These are phyloP conservation scores for Hypselothyrea guttata DNA, from an alignment of 2,888 invertebrate species.

Conservation along the genomic window DNA sequence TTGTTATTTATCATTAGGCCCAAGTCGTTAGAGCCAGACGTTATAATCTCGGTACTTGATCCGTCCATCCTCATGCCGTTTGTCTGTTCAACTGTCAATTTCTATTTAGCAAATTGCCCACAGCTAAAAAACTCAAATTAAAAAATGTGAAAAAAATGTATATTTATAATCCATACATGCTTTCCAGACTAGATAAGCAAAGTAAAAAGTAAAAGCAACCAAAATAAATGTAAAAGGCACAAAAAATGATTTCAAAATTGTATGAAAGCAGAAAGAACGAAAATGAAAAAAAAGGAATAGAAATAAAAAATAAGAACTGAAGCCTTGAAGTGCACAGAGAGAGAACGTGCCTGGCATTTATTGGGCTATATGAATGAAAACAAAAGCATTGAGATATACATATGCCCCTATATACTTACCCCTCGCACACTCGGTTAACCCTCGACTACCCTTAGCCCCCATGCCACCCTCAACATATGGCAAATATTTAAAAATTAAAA, in stretches of 20 bases:
- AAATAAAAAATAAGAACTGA: slow-evolving; percentile 42
- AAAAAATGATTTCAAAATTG: neutral
- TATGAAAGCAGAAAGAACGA: neutral
- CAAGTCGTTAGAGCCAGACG: neutral
- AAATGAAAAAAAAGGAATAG: neutral
- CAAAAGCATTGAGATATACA: slow-evolving; percentile 48
- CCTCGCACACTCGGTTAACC: neutral
- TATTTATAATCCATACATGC: slow-evolving; percentile 3
- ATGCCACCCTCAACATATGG: slow-evolving; percentile 31
- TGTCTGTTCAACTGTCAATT: slow-evolving; percentile 66
- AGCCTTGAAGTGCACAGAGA: slow-evolving; percentile 63
- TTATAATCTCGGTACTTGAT: neutral
- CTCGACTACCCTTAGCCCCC: neutral
- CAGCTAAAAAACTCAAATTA: slow-evolving; percentile 26
- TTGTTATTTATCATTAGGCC: too few species aligned
- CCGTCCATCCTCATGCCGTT: neutral
- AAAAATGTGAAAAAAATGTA: neutral
- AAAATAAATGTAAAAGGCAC: slow-evolving; percentile 13
- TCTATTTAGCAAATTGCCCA: slow-evolving; percentile 53
- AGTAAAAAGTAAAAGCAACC: slow-evolving; percentile 9
- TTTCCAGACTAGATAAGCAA: slow-evolving; percentile 30
- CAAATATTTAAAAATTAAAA: slow-evolving; percentile 65
- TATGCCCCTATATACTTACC: neutral
- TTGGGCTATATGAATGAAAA: slow-evolving; percentile 56
- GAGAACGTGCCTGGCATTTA: slow-evolving; percentile 65